Conservation (phyloP, 2,113 vertebrate species). For the Gymnobelideus leadbeateri region DNA sequence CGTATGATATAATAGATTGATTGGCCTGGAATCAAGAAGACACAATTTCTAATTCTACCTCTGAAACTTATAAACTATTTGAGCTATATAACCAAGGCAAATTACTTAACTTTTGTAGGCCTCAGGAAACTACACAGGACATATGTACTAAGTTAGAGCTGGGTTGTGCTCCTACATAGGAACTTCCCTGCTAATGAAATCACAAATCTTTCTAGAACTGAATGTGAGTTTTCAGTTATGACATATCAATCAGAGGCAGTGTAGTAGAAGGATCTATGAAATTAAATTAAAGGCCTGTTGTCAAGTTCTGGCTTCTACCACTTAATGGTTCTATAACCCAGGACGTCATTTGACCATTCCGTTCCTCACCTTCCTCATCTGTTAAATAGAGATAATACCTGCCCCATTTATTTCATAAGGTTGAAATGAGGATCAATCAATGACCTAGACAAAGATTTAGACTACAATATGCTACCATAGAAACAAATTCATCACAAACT, state of each 20-base stretch:
- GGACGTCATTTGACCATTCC: background rate
- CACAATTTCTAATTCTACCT: background rate
- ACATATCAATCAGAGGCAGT: background rate
- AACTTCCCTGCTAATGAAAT: background rate
- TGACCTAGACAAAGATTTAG: background rate
- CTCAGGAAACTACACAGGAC: background rate
- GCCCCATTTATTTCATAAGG: background rate
- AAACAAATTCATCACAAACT: background rate
- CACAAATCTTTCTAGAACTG: background rate
- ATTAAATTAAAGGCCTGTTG: background rate
- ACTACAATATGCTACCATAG: background rate
- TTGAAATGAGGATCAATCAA: background rate
- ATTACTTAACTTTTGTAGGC: background rate
- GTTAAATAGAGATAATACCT: background rate
- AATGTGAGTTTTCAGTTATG: background rate
- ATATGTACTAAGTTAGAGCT: background rate
- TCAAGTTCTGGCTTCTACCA: background rate
- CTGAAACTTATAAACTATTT: background rate
- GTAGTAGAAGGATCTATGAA: background rate
- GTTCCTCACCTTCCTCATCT: background rate
- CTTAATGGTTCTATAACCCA: background rate
- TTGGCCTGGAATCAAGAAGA: background rate
- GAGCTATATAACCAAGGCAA: background rate
- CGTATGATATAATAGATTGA: background rate
- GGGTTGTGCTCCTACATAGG: background rate